Conservation (phyloP, 2,797 vertebrate genomes). For the Scleropages formosus region DNA sequence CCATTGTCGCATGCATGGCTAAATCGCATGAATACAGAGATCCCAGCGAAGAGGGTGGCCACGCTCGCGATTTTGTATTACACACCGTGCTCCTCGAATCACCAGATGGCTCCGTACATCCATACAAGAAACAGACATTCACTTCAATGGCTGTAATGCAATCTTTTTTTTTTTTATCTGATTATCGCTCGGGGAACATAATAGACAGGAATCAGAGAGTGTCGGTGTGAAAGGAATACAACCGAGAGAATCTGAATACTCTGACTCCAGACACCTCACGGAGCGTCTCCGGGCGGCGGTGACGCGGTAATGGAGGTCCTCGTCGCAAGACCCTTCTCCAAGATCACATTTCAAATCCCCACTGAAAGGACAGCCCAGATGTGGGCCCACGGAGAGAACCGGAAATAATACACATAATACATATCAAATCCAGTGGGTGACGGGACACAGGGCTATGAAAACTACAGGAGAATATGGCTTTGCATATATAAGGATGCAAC, state of each 20-base stretch:
- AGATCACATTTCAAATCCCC: too few species aligned
- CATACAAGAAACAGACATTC: conserved; percentile 71
- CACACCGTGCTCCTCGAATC: conserved; percentile 84
- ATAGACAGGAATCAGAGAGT: conserved; percentile 78
- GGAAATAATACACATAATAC: too few species aligned
- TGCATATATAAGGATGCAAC: too few species aligned
- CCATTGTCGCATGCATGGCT: conserved; percentile 44
- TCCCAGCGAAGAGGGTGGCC: conserved; percentile 81
- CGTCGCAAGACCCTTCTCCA: too few species aligned
- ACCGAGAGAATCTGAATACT: not conserved
- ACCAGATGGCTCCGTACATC: conserved; percentile 78
- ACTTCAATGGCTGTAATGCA: conserved; percentile 83
- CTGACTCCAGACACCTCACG: not conserved
- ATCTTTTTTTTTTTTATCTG: conserved; percentile 86
- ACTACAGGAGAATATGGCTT: too few species aligned
- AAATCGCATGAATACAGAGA: conserved; percentile 86
- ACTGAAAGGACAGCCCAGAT: too few species aligned
- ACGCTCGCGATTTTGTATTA: conserved; percentile 82
- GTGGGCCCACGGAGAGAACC: too few species aligned
- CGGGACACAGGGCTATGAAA: too few species aligned
- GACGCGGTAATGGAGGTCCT: too few species aligned
- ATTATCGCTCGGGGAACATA: conserved; percentile 84
- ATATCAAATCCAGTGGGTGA: too few species aligned
- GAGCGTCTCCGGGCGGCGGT: too few species aligned
- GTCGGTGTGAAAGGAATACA: not conserved